Conservation (phyloP, 2,888 invertebrate species). For the Hecatera dysodea region DNA sequence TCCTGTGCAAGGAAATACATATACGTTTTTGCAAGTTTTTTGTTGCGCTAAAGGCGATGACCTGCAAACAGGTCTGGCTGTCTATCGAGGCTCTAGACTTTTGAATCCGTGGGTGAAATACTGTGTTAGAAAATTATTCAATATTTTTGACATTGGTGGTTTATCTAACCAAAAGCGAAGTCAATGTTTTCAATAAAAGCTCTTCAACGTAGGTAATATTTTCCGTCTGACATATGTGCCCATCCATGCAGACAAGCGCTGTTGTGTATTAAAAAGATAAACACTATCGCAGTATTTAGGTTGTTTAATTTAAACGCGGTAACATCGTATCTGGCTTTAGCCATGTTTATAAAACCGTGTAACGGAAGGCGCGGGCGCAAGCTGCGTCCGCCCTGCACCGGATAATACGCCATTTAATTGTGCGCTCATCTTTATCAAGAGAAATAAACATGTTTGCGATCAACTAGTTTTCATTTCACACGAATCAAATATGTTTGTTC, state of each 20-base stretch:
- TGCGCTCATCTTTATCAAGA: constrained; percentile 65
- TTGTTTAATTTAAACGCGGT: constrained; percentile 49
- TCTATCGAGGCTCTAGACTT: constrained; percentile 29
- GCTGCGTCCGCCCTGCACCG: constrained; percentile 80
- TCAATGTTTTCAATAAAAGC: constrained; percentile 3
- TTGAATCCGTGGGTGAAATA: constrained; percentile 23
- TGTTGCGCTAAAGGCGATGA: constrained; percentile 36
- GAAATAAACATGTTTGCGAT: constrained; percentile 32
- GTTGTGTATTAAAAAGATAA: constrained; percentile 46
- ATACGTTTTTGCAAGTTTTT: constrained; percentile 27
- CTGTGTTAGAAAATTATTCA: background rate
- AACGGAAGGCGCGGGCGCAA: constrained; percentile 81
- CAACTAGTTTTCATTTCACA: constrained; percentile 30
- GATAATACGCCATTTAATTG: constrained; percentile 71
- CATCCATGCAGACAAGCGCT: background rate
- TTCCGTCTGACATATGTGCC: background rate
- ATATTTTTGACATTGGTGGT: background rate
- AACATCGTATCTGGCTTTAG: constrained; percentile 51
- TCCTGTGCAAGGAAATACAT: constrained; percentile 34
- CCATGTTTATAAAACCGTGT: constrained; percentile 60
- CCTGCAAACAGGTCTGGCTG: constrained; percentile 43
- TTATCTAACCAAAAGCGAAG: background rate
- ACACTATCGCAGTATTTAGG: constrained; percentile 41
- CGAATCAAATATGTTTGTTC: constrained; percentile 12
- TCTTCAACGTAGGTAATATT: background rate